Base-by-base conservation (phyloP, 2,888 invertebrate species). In the Fragum whitleyi region DNA sequence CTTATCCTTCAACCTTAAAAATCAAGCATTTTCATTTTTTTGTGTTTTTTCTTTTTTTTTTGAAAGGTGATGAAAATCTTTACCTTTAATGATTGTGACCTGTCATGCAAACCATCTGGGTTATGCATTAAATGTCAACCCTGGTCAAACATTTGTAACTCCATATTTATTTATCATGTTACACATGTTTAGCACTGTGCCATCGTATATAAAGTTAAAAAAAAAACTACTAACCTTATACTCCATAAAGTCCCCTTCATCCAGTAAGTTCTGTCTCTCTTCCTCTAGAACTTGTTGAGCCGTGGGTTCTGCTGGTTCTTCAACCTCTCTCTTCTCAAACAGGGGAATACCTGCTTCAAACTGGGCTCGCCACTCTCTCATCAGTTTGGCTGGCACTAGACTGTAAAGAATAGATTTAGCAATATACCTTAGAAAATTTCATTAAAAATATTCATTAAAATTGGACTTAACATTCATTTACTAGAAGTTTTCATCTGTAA, bases 201-300 rank as follows among this genome's bases (percentile, higher is more conserved):
- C n/a, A n/a, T n/a, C n/a, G n/a, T n/a, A n/a, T n/a, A n/a, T n/a
- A n/a, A n/a, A n/a, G n/a, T n/a, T n/a, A n/a, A n/a, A n/a, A n/a
- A 36, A 36, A 36, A 36, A 6, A 36, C 5, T 36, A 9, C 32
- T 36, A 9, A 94, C 94, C 91, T 92, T 92, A 73, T 94, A 94
- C 74, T 94, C 94, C 68, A 85, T 86, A 71, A 94, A 93, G 75
- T 94, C 94, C 62, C 90, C 92, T 75, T 94, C 93, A 82, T 94
- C 93, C 26, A 94, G 87, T 42, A 94, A 81, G 42, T 87, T 86
- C 53, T 91, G 91, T 80, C 92, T 88, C 74, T 94, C 92, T 47
- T 93, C 92, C 83, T 93, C 93, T 67, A 93, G 86, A 6, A 92
- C 85, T 83, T 92, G 90, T 81, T 92, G 90, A 14, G 92, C 85